A percentile compares a stretch with the other conserved stretches of the same genome.
Evolutionary conservation across 2,888 invertebrate genomes (phyloP).

Genomic region (Drosophila picticornis): DNA sequence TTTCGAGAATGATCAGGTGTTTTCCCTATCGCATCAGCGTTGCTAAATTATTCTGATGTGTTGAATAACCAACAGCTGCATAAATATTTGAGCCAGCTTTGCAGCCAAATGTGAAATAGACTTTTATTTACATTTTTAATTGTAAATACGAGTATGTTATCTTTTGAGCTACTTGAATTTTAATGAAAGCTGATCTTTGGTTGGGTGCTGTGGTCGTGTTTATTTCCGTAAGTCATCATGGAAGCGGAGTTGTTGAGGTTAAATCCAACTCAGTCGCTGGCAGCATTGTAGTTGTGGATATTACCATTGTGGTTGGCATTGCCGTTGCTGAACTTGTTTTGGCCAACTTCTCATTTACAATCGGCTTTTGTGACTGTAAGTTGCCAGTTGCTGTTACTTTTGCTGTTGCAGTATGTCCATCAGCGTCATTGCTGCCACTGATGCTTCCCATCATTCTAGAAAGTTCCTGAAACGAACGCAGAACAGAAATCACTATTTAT

Average conservation of each 20-base stretch:
- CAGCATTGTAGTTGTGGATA: constrained; percentile 2
- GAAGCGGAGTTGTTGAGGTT: constrained; percentile 12
- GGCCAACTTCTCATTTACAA: not conserved
- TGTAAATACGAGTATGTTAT: constrained; percentile 3
- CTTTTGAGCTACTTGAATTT: not conserved
- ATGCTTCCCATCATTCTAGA: constrained; percentile 40
- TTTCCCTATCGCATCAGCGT: not conserved
- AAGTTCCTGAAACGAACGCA: constrained; percentile 43
- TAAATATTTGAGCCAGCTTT: constrained; percentile 45
- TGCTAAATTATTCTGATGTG: not conserved
- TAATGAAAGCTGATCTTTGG: not conserved
- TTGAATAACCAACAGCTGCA: constrained; percentile 38
- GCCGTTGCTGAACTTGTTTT: constrained; percentile 5
- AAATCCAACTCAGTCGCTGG: constrained; percentile 4
- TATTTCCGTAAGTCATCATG: constrained; percentile 8
- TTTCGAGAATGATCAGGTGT: not conserved
- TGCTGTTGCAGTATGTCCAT: constrained; percentile 10
- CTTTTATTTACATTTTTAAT: not conserved
- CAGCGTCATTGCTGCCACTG: constrained; percentile 10
- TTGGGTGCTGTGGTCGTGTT: not conserved
- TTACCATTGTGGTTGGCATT: constrained; percentile 10
- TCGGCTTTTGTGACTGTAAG: constrained; percentile 28
- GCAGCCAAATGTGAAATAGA: not conserved
- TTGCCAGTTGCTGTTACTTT: not conserved
- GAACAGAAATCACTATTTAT: constrained; percentile 7